Conservation (phyloP, 2,888 invertebrate species). For the Flexamia atlantica region DNA sequence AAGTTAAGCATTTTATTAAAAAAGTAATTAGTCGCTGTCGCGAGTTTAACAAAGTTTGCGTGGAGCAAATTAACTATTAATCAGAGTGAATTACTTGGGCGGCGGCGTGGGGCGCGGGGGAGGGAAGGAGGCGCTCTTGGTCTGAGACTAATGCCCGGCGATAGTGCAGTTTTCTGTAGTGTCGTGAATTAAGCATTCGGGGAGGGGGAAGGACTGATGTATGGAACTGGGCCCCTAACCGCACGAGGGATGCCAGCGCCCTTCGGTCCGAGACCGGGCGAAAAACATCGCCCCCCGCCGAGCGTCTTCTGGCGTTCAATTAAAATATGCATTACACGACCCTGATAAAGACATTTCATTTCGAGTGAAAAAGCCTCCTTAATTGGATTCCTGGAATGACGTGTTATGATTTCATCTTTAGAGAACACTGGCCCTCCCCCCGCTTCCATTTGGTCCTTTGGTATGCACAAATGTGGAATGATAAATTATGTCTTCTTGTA, state of each 20-base stretch:
- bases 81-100: constrained; percentile 61
- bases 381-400: constrained; percentile 56
- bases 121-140: constrained; percentile 49
- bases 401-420: constrained; percentile 58
- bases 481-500: no score
- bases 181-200: constrained; percentile 65
- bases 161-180: constrained; percentile 65
- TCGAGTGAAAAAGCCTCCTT: constrained; percentile 51
- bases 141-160: constrained; percentile 63
- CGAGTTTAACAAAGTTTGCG: constrained; percentile 62
- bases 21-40: constrained; percentile 63
- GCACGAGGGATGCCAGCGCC: constrained; percentile 25
- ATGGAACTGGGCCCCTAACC: constrained; percentile 58
- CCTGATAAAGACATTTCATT: constrained; percentile 60
- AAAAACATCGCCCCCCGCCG: constrained; percentile 55
- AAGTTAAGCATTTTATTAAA: constrained; percentile 62
- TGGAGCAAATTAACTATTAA: constrained; percentile 63
- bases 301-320: constrained; percentile 58
- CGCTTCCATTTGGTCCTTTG: neutral
- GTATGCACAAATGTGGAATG: no score
- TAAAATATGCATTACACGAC: constrained; percentile 55
- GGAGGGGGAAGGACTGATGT: constrained; percentile 54
- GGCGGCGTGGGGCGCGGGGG: constrained; percentile 1
- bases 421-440: neutral
- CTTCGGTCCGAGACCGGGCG: constrained; percentile 6